Evolutionary conservation across 2,888 invertebrate genomes (phyloP), one percentile per base, ranked within the genome.

Genomic region (Polyommatus iphigenia): DNA sequence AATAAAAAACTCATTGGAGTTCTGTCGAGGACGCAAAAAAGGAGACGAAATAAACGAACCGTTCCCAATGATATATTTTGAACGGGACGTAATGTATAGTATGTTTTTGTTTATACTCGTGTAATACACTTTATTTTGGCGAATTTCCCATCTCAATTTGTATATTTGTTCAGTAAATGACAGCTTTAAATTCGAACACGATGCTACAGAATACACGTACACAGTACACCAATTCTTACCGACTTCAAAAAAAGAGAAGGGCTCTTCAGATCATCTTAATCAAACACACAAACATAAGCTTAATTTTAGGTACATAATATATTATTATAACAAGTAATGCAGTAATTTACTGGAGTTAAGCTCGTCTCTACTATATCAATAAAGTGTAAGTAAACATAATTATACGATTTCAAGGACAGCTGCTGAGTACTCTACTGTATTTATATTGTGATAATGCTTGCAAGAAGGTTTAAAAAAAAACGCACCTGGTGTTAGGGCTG

Each of bases 131-230:
- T 72, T 72, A 41, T 72, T 72, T 71, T n/a, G 15, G 32, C n/a
- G 41, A 72, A 72, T 72, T 72, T 41, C 72, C 72, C 41, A n/a
- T 72, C 72, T 41, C 72, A 72, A 72, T 72, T 72, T 41, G 72
- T 41, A n/a, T 72, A 20, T 72, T 72, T 36, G 20, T n/a, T 41
- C 72, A 20, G 41, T 41, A 72, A 72, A 41, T 41, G 67, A 67
- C 67, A 29, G 72, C 41, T 72, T 72, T 72, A 72, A 72, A 72
- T 72, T 72, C 72, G 32, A 36, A 36, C 36, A 41, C 41, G 72
- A 72, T 7, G 32, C 67, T 15, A 29, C 54, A 54, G 13, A 18
- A 54, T 54, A 54, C 18, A 15, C 3, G 54, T 54, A 54, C 0
- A 54, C 54, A 54, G 54, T 3, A 54, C 54, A 54, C 54, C 54